These are phyloP conservation scores for Apodemia duryi DNA, from an alignment of 2,888 invertebrate species.

Conservation along the genomic window DNA sequence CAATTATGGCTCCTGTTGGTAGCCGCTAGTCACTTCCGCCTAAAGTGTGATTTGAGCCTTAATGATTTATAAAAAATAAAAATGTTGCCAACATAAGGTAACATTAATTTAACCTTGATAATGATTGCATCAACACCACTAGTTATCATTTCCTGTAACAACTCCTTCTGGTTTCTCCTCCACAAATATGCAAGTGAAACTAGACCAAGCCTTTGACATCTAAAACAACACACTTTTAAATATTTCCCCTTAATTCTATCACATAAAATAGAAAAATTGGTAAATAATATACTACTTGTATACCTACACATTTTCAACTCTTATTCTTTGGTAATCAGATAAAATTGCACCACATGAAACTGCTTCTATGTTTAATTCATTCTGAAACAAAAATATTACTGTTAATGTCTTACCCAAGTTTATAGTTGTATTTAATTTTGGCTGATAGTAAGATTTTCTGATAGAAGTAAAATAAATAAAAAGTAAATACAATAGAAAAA, in stretches of 20 bases:
- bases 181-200: slow-evolving; percentile 96
- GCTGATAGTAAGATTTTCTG: not conserved
- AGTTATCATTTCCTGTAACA: slow-evolving; percentile 97
- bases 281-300: slow-evolving; percentile 12
- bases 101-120: slow-evolving; percentile 87
- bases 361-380: slow-evolving; percentile 89
- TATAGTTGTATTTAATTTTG: not conserved
- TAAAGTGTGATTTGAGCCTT: not conserved
- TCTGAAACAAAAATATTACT: slow-evolving; percentile 54
- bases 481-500: too few relatives aligned
- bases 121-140: slow-evolving; percentile 95
- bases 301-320: slow-evolving; percentile 98
- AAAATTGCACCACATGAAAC: slow-evolving; percentile 98
- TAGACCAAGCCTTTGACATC: slow-evolving; percentile 93
- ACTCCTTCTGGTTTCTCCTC: slow-evolving; percentile 95
- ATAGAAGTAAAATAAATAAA: too few relatives aligned
- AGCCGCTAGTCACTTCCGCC: not conserved
- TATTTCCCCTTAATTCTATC: not conserved
- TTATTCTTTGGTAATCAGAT: slow-evolving; percentile 98
- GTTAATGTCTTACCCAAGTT: not conserved
- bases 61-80: not conserved
- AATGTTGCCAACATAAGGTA: slow-evolving; percentile 7
- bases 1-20: too few relatives aligned
- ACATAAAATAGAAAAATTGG: slow-evolving; percentile 4
- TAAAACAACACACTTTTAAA: slow-evolving; percentile 52